These are phyloP conservation scores for Tachypleus tridentatus DNA, from an alignment of 1,140 invertebrate species.

Conservation along the genomic window DNA sequence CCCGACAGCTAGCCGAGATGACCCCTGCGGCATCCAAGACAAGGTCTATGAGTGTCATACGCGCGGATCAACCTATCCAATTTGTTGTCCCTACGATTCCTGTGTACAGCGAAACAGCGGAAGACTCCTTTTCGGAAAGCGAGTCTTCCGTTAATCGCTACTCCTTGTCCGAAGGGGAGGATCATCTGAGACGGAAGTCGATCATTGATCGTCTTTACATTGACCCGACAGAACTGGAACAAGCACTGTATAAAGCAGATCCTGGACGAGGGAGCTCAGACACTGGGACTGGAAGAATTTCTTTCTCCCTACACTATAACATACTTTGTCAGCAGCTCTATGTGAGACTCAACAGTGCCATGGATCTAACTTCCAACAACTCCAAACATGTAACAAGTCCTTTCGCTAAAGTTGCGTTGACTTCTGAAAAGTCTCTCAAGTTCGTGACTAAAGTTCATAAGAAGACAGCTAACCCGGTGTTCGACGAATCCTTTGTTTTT, in stretches of 20 bases:
- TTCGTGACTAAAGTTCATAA: constrained; percentile 24
- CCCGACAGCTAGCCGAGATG: constrained; percentile 12
- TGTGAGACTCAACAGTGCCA: constrained; percentile 20
- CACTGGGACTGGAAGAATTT: constrained; percentile 13
- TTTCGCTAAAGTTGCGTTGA: constrained; percentile 18
- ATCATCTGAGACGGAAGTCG: neutral
- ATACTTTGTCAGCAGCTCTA: constrained; percentile 13
- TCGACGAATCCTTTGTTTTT: constrained; percentile 30
- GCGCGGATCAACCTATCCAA: constrained; percentile 18
- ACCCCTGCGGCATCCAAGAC: constrained; percentile 11
- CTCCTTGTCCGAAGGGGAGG: neutral
- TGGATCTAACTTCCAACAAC: constrained; percentile 17
- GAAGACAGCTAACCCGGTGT: constrained; percentile 29
- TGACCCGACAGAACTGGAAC: constrained; percentile 14
- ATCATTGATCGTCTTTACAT: constrained; percentile 6
- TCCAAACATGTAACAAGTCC: constrained; percentile 18
- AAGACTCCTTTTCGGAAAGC: constrained; percentile 17
- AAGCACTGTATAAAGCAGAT: constrained; percentile 9
- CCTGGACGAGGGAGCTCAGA: constrained; percentile 2
- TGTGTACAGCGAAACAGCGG: constrained; percentile 11
- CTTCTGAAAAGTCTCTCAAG: constrained; percentile 22
- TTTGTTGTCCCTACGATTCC: constrained; percentile 22
- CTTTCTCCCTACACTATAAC: constrained; percentile 18
- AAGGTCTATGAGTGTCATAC: constrained; percentile 10
- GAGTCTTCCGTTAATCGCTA: constrained; percentile 10